Evolutionary conservation across 2,797 vertebrate species (phyloP).

Genomic region (Clarias fuscus): DNA sequence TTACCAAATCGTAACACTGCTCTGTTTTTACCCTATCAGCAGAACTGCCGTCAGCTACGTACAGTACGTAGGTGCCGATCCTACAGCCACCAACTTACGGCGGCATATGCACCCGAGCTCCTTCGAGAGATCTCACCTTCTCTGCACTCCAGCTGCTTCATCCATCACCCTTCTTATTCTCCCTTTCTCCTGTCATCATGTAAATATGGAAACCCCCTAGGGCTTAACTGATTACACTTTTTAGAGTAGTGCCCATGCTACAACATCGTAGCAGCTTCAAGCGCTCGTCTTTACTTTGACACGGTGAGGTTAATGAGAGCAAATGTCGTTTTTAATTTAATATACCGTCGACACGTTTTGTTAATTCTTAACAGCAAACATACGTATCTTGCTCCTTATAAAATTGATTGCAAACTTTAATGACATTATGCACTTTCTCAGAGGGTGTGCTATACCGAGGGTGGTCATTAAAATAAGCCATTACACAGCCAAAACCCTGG

Average conservation of each 20-base stretch:
- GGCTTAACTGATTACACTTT: not conserved
- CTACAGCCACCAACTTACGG: not conserved
- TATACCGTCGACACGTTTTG: not conserved
- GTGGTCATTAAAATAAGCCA: slow-evolving; percentile 47
- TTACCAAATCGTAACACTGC: not conserved
- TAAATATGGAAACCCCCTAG: not conserved
- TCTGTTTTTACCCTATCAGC: not conserved
- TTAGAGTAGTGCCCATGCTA: not conserved
- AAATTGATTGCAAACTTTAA: slow-evolving; percentile 8
- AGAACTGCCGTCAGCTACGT: not conserved
- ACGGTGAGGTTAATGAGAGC: not conserved
- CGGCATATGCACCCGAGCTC: not conserved
- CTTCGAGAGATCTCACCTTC: not conserved
- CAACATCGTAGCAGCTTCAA: not conserved
- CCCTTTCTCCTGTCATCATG: not conserved
- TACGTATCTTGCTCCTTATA: not conserved
- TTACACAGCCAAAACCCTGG: slow-evolving; percentile 27
- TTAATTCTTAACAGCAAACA: not conserved
- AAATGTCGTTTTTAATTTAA: not conserved
- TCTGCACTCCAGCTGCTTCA: not conserved
- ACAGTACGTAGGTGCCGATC: not conserved
- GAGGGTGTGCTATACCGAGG: slow-evolving; percentile 11
- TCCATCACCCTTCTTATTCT: not conserved
- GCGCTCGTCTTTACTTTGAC: not conserved
- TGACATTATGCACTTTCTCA: not conserved